Evolutionary conservation across 2,113 vertebrate species (phyloP), one percentile per base, ranked within the genome.

Genomic region (Myiopsitta monachus): DNA sequence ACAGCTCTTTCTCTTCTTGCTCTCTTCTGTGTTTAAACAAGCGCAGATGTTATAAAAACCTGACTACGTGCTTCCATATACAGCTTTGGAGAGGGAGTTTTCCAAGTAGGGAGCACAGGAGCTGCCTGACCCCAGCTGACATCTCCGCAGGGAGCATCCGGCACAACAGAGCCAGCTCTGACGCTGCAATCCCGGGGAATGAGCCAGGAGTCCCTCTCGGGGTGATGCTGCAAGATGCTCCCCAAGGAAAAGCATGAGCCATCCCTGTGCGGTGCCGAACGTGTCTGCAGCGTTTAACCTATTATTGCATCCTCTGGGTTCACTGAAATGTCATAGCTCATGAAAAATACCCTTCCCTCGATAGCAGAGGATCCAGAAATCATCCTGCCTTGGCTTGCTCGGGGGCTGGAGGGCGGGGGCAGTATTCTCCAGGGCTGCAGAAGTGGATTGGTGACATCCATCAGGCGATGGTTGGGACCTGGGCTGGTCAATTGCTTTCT

Each of bases 91-190:
- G 66, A 51, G 62, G 79, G 63, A 66, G 55, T 61, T 70, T 88
- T 77, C 26, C 10, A 54, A 55, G 87, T 3, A 64, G 72, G 76
- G 74, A 89, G 81, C 84, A 39, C 62, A 76, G 87, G 78, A 92
- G 72, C 79, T 86, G 82, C 83, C 72, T 91, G 84, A 75, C 87
- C 93, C 81, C 73, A 57, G 87, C 93, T 88, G 91, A 73, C 51
- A 66, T 44, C 31, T 87, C 67, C 1, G 0, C 68, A 73, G 80
- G 72, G 67, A 47, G 28, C 6, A 1, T n/a, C 62, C 41, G 49
- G 23, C 49, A 54, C 68, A 30, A 30, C 39, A 47, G 84, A 80
- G 74, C 87, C 90, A 83, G 81, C 63, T 55, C 80, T 88, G 86
- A 73, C 0, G 7, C 76, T 12, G 44, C 13, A 5, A 13, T 51